Conservation (phyloP, 2,888 invertebrate species). For the Tipula confusa region DNA sequence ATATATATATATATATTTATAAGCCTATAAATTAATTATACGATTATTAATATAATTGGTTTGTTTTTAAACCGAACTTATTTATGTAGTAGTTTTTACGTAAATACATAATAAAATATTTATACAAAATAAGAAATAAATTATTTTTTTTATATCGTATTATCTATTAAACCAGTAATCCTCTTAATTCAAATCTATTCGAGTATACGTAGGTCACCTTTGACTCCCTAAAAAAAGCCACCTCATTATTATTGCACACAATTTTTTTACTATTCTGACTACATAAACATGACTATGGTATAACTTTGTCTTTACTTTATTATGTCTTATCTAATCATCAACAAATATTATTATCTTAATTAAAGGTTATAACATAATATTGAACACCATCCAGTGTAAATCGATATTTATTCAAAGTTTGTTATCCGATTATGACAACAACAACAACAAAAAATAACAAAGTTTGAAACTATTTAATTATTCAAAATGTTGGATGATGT, state of each 20-base stretch:
- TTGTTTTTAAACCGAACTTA: not conserved
- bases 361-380: not conserved
- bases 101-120: not conserved
- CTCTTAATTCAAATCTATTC: not conserved
- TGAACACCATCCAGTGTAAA: not conserved
- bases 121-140: not conserved
- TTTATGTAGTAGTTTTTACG: not conserved
- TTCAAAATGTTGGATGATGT: not conserved
- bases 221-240: not conserved
- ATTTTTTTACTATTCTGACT: not conserved
- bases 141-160: no score
- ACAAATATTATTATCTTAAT: not conserved
- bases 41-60: no score
- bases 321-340: not conserved
- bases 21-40: no score
- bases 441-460: no score
- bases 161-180: no score
- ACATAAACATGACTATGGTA: no score
- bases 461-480: not conserved
- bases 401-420: no score
- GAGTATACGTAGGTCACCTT: not conserved
- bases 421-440: not conserved
- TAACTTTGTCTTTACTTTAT: not conserved
- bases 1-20: no score
- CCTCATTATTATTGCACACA: not conserved